A percentile compares a stretch with the other conserved stretches of the same genome.
Conservation (phyloP, 2,888 invertebrate species). For the Sisyra terminalis region DNA sequence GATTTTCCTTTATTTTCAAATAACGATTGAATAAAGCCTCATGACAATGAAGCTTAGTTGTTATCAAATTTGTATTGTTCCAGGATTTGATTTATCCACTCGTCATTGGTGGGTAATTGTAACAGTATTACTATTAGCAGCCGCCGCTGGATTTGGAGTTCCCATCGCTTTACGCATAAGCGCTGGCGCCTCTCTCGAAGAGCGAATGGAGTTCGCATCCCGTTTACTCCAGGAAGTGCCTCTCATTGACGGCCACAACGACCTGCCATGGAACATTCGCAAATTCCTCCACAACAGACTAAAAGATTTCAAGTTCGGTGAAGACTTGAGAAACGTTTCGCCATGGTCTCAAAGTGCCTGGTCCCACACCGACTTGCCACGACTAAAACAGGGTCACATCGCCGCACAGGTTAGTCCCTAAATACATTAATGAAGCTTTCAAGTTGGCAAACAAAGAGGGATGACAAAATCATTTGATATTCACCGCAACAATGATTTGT, state of each 20-base stretch:
- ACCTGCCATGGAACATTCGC: constrained; percentile 79
- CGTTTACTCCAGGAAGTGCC: constrained; percentile 61
- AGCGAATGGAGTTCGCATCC: constrained; percentile 55
- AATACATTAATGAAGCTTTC: not conserved
- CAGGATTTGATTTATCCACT: constrained; percentile 37
- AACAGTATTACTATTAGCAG: constrained; percentile 56
- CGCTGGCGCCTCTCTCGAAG: constrained; percentile 60
- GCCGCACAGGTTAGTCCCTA: constrained; percentile 51
- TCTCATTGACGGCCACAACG: constrained; percentile 76
- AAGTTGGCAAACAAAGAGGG: not conserved
- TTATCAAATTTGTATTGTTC: constrained; percentile 14
- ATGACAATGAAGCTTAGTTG: too few relatives aligned
- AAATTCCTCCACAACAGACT: constrained; percentile 80
- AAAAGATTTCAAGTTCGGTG: constrained; percentile 61
- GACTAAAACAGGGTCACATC: constrained; percentile 55
- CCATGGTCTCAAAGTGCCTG: constrained; percentile 58
- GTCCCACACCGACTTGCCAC: constrained; percentile 64
- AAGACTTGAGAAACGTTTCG: constrained; percentile 46
- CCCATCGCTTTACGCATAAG: constrained; percentile 62
- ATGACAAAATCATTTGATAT: too few relatives aligned
- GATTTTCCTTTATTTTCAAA: too few relatives aligned
- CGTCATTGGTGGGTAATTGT: constrained; percentile 66
- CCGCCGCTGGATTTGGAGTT: constrained; percentile 65
- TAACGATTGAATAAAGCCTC: too few relatives aligned
- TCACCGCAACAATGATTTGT: too few relatives aligned